These are phyloP conservation scores for Ophioninae sp. DNA, from an alignment of 2,888 invertebrate genomes.

Conservation along the genomic window DNA sequence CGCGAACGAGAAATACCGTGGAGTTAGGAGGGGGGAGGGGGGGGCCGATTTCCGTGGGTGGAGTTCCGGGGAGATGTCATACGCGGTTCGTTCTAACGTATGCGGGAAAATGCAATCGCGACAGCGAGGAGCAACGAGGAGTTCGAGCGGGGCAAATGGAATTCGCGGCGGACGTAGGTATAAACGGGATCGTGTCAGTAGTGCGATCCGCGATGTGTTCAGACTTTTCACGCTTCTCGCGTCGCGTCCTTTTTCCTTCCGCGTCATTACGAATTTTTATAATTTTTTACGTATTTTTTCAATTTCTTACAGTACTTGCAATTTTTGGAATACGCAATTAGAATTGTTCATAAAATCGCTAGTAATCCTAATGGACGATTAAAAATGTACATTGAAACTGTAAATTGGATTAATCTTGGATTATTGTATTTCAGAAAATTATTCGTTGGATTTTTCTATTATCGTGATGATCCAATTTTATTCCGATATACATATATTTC, in stretches of 20 bases:
- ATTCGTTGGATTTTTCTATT: no score
- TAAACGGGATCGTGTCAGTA: conserved; percentile 22
- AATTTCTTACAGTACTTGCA: neutral
- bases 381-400: no score
- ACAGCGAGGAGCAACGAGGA: neutral
- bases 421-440: no score
- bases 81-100: neutral
- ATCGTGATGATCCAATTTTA: no score
- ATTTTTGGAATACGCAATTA: no score
- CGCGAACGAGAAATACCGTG: neutral
- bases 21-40: no score
- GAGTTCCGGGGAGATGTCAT: neutral
- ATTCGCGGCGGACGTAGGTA: conserved; percentile 20
- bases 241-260: neutral
- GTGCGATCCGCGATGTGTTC: conserved; percentile 32
- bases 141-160: conserved; percentile 21
- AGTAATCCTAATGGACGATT: no score
- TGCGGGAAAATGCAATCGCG: conserved; percentile 12
- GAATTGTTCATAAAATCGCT: no score
- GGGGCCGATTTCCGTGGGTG: neutral
- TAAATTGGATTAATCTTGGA: no score
- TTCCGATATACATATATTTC: no score
- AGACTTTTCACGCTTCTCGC: conserved; percentile 32
- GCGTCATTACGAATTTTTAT: no score
- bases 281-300: neutral